Percentiles rank a stretch among this genome's conserved stretches.
phyloP scores from a whole-genome alignment of 2,888 invertebrate genomes.

The Cephus runcator region DNA sequence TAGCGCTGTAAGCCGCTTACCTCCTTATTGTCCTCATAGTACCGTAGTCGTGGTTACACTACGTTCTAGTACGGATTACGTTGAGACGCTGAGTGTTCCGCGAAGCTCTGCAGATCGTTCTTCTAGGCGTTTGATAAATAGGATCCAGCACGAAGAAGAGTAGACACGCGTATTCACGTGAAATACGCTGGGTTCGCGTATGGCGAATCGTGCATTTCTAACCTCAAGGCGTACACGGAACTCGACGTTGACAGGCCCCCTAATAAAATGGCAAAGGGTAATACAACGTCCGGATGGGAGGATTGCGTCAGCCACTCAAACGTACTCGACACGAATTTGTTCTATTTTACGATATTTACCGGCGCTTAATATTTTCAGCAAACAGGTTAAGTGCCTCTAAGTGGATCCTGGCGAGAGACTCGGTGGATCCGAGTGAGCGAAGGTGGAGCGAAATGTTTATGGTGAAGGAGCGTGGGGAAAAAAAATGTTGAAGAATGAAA shows the following conservation, averaged over 20 bases:
- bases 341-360: slow-evolving; percentile 52
- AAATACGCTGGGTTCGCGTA: too few relatives aligned
- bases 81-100: slow-evolving; percentile 20
- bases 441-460: slow-evolving; percentile 22
- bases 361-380: slow-evolving; percentile 54
- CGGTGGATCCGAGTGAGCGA: slow-evolving; percentile 28
- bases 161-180: too few relatives aligned
- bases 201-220: not conserved
- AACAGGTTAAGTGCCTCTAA: slow-evolving; percentile 54
- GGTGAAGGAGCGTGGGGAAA: slow-evolving; percentile 1
- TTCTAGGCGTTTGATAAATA: not conserved
- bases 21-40: slow-evolving; percentile 22
- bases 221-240: not conserved
- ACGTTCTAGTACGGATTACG: slow-evolving; percentile 25
- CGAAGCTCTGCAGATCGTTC: not conserved
- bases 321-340: slow-evolving; percentile 52
- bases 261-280: not conserved
- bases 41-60: slow-evolving; percentile 2
- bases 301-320: slow-evolving; percentile 39
- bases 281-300: not conserved
- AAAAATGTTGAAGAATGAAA: slow-evolving; percentile 13
- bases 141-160: not conserved
- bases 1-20: slow-evolving; percentile 51
- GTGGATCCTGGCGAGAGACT: slow-evolving; percentile 30
- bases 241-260: not conserved